phyloP scores from a whole-genome alignment of 2,797 vertebrate genomes.

The Acanthurus tractus region DNA sequence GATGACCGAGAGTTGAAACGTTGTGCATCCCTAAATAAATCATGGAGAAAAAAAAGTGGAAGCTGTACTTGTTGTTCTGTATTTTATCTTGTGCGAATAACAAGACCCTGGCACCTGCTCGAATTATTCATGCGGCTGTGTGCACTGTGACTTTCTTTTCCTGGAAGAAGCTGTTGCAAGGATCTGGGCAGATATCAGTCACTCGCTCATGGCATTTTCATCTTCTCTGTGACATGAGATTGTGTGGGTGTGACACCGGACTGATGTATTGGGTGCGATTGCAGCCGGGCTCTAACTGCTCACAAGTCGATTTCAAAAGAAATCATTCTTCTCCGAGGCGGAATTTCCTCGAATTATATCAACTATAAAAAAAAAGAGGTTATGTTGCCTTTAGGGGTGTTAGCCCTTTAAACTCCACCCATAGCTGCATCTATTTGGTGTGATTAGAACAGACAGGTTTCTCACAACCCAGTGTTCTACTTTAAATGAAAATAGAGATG shows the following conservation, averaged over 20 bases:
- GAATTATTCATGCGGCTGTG: slow-evolving; percentile 67
- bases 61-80: slow-evolving; percentile 60
- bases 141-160: slow-evolving; percentile 22
- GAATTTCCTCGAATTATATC: slow-evolving; percentile 52
- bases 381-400: slow-evolving; percentile 51
- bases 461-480: not conserved
- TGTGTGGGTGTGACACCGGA: slow-evolving; percentile 67
- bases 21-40: slow-evolving; percentile 65
- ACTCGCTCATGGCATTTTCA: slow-evolving; percentile 75
- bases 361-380: slow-evolving; percentile 44
- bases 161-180: slow-evolving; percentile 26
- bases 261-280: slow-evolving; percentile 71
- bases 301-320: slow-evolving; percentile 58
- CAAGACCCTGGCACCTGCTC: slow-evolving; percentile 42
- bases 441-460: slow-evolving; percentile 28
- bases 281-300: slow-evolving; percentile 51
- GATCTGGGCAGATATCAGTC: slow-evolving; percentile 73
- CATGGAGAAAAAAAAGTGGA: slow-evolving; percentile 42
- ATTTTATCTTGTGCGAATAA: slow-evolving; percentile 71
- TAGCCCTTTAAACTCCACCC: slow-evolving; percentile 41
- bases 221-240: slow-evolving; percentile 74
- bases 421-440: slow-evolving; percentile 7
- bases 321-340: slow-evolving; percentile 54
- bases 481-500: slow-evolving; percentile 24
- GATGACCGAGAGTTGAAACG: slow-evolving; percentile 51